Evolutionary conservation across 2,113 vertebrate genomes (phyloP).

Genomic region (Phaethornis superciliosus): DNA sequence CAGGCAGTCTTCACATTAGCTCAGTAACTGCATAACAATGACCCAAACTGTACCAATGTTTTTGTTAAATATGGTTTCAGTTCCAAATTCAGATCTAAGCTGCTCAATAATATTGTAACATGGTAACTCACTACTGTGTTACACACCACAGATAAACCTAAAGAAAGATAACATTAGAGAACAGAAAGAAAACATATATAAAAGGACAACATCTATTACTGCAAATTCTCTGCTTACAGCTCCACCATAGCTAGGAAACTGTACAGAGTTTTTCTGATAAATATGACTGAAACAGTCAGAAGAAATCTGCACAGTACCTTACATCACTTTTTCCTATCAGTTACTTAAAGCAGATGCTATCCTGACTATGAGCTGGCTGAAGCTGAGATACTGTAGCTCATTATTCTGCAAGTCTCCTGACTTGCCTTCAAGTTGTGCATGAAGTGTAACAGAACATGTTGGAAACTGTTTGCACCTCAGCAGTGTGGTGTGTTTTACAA

Average conservation of each 20-base stretch:
- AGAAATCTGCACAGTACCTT: background rate
- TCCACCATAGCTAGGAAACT: background rate
- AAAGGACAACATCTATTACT: background rate
- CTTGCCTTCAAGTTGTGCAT: background rate
- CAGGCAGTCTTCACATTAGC: background rate
- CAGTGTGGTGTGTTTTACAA: background rate
- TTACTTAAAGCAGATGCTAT: background rate
- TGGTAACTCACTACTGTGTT: rapidly evolving
- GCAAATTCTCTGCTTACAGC: background rate
- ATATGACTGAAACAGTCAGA: background rate
- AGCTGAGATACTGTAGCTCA: background rate
- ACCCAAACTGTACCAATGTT: background rate
- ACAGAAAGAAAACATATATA: background rate
- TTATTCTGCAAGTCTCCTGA: background rate
- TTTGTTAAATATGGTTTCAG: background rate
- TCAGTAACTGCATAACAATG: background rate
- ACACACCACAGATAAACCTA: background rate
- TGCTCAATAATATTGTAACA: background rate
- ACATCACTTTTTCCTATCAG: background rate
- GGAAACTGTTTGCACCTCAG: background rate
- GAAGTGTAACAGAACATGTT: background rate
- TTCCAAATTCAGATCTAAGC: background rate
- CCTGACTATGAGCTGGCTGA: background rate
- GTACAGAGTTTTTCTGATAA: background rate
- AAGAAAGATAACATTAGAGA: background rate